Conservation (phyloP, 2,113 vertebrate genomes). For the Osmerus eperlanus region DNA sequence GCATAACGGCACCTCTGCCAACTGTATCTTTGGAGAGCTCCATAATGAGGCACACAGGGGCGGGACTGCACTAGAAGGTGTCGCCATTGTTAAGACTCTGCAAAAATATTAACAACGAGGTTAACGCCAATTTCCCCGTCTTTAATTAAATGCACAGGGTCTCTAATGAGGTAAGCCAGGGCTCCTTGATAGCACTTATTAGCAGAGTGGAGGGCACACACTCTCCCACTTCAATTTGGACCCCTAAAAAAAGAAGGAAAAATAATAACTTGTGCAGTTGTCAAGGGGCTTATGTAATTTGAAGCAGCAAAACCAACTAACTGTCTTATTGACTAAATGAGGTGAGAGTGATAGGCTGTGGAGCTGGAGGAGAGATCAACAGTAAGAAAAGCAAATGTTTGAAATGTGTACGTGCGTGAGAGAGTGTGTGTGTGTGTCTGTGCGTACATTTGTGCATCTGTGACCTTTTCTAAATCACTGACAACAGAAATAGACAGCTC, state of each 20-base stretch:
- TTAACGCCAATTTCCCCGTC: constrained; percentile 96
- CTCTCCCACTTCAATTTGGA: constrained; percentile 91
- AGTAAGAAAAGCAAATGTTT: constrained; percentile 20
- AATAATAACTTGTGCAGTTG: constrained; percentile 80
- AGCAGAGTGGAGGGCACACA: constrained; percentile 86
- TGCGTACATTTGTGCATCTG: constrained; percentile 11
- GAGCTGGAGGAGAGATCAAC: constrained; percentile 58
- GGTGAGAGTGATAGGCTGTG: constrained; percentile 72
- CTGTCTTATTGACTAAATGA: constrained; percentile 84
- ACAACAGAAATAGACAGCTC: constrained; percentile 59
- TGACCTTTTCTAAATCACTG: constrained; percentile 72
- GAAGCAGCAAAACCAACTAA: constrained; percentile 80
- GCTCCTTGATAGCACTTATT: constrained; percentile 98
- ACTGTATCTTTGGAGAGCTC: constrained; percentile 80
- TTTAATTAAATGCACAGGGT: constrained; percentile 98
- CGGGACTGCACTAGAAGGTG: constrained; percentile 97
- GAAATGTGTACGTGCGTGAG: constrained; percentile 13
- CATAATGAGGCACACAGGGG: constrained; percentile 94
- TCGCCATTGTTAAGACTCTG: constrained; percentile 90
- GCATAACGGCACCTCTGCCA: constrained; percentile 74
- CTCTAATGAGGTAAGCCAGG: constrained; percentile 97
- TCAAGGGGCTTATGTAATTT: constrained; percentile 88
- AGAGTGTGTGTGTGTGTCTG: background rate
- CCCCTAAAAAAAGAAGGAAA: constrained; percentile 32
- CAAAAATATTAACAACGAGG: constrained; percentile 97